Percentiles rank a stretch among this genome's conserved stretches.
Evolutionary conservation across 2,113 vertebrate genomes (phyloP).

Genomic region (Capra hircus): DNA sequence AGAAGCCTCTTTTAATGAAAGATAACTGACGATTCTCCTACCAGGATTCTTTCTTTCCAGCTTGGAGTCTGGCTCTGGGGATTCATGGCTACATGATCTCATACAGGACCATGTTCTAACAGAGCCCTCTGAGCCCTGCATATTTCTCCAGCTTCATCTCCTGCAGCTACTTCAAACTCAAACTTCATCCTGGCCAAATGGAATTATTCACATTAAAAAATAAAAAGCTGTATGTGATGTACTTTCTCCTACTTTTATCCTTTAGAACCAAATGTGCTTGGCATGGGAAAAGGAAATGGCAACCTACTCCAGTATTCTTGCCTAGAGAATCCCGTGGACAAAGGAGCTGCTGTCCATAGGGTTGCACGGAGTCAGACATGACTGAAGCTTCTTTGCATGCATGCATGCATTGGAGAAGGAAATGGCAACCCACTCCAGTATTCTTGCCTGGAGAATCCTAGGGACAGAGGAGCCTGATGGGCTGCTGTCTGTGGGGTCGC

Average conservation of each 20-base stretch:
- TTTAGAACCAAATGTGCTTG: neutral
- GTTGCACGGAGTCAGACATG: rapidly evolving
- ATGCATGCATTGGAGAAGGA: neutral
- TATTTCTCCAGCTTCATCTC: neutral
- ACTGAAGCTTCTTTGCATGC: neutral
- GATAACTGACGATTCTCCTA: neutral
- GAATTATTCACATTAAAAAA: neutral
- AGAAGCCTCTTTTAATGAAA: neutral
- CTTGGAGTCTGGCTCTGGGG: neutral
- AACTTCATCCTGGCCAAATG: neutral
- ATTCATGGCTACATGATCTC: neutral
- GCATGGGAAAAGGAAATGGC: neutral
- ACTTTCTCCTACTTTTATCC: neutral
- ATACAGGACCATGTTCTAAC: neutral
- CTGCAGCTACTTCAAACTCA: neutral
- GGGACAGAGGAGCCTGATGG: neutral
- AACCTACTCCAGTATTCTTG: neutral
- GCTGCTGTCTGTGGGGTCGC: neutral
- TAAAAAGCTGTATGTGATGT: neutral
- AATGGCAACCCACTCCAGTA: neutral
- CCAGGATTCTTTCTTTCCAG: neutral
- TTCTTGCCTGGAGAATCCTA: neutral
- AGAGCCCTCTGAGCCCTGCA: neutral
- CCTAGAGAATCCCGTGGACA: neutral
- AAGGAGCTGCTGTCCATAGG: neutral